These are phyloP conservation scores for Amaurobius ferox DNA, from an alignment of 2,888 invertebrate species.

Conservation along the genomic window DNA sequence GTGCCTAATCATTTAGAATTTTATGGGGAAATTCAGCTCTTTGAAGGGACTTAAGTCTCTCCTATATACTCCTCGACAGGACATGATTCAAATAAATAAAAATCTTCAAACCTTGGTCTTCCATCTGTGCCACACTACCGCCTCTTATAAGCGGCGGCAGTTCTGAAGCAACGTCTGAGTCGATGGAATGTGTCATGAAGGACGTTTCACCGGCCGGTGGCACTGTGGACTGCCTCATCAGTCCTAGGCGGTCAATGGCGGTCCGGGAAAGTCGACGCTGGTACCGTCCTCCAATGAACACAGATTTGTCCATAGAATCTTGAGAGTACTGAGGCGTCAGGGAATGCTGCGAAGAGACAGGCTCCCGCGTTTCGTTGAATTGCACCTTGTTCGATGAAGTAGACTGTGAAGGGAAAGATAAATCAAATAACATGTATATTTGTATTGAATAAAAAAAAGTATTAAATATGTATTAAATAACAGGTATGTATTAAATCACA, in stretches of 20 bases:
- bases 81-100: too few relatives aligned
- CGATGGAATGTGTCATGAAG: conserved; percentile 30
- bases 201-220: conserved; percentile 43
- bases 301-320: conserved; percentile 28
- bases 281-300: conserved; percentile 52
- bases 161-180: conserved; percentile 29
- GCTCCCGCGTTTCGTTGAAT: conserved; percentile 56
- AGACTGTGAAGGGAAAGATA: conserved; percentile 16
- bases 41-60: too few relatives aligned
- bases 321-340: conserved; percentile 41
- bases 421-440: too few relatives aligned
- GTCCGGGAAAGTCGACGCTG: conserved; percentile 58
- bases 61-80: too few relatives aligned
- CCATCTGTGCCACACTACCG: conserved; percentile 31
- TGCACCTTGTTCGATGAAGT: conserved; percentile 59
- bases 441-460: too few relatives aligned
- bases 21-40: too few relatives aligned
- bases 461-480: too few relatives aligned
- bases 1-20: too few relatives aligned
- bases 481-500: too few relatives aligned
- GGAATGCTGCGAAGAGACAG: conserved; percentile 38
- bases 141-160: conserved; percentile 34
- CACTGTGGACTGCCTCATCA: conserved; percentile 66
- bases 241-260: conserved; percentile 53
- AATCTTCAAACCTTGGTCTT: conserved; percentile 20